Conservation (phyloP, 2,888 invertebrate species). For the Nymphalis urticae region DNA sequence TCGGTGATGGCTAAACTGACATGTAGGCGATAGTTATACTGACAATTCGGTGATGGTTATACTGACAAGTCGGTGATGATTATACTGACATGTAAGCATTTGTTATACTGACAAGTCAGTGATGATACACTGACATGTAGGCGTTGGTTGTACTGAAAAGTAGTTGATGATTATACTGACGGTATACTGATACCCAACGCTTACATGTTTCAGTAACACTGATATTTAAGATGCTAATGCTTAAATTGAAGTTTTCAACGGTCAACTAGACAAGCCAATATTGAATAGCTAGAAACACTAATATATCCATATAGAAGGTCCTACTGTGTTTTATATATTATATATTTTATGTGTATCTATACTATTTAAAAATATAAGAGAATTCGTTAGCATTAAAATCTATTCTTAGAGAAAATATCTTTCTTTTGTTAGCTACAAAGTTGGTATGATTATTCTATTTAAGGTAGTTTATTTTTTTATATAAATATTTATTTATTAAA, state of each 20-base stretch:
- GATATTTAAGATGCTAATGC: neutral
- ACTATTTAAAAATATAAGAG: no score
- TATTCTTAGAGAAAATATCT: no score
- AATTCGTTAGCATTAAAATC: no score
- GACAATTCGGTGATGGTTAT: constrained; percentile 2
- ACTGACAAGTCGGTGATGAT: constrained; percentile 22
- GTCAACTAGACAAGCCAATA: constrained; percentile 12
- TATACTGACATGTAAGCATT: constrained; percentile 12
- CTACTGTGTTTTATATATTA: no score
- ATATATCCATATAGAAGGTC: no score
- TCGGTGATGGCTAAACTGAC: constrained; percentile 13
- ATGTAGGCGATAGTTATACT: neutral
- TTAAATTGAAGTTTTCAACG: neutral
- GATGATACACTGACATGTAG: constrained; percentile 1
- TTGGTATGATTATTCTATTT: no score
- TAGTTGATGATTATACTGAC: constrained; percentile 1
- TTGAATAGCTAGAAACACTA: no score
- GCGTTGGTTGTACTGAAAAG: constrained; percentile 1
- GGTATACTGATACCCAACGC: constrained; percentile 22
- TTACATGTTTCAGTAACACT: no score
- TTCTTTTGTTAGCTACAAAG: no score
- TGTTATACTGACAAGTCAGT: neutral
- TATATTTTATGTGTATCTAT: no score
- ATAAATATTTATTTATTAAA: constrained; percentile 7
- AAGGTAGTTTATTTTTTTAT: neutral